Percentiles rank a stretch among this genome's conserved stretches.
Evolutionary conservation across 2,113 vertebrate genomes (phyloP).

Genomic region (Pangasianodon hypophthalmus): DNA sequence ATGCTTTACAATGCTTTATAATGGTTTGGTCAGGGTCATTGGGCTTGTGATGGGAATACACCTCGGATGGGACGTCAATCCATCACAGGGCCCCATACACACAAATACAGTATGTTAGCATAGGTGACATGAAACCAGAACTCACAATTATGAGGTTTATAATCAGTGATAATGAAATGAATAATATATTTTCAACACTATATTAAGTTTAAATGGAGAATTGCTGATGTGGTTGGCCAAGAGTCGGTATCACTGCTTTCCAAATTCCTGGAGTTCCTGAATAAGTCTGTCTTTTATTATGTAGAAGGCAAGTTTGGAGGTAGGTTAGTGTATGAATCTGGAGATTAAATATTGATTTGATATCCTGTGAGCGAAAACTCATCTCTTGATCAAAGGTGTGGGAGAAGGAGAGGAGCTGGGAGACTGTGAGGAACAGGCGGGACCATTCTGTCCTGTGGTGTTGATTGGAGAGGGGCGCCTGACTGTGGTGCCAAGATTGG

Average conservation of each 20-base stretch:
- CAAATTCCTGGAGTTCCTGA: not conserved
- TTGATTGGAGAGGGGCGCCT: conserved; percentile 72
- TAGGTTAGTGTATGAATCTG: not conserved
- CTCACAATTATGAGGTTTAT: not conserved
- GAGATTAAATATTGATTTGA: not conserved
- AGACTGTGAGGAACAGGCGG: conserved; percentile 51
- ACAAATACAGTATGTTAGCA: not conserved
- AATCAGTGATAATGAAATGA: not conserved
- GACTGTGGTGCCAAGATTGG: conserved; percentile 68
- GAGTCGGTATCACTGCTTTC: not conserved
- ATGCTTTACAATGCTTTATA: not conserved
- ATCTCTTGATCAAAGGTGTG: conserved; percentile 4
- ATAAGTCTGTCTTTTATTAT: not conserved
- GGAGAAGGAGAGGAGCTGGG: conserved; percentile 36
- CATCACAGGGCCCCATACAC: not conserved
- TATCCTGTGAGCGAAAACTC: not conserved
- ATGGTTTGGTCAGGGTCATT: not conserved
- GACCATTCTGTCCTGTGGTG: conserved; percentile 64
- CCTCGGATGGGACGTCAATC: not conserved
- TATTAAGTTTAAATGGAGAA: not conserved
- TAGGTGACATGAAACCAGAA: not conserved
- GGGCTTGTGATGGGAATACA: not conserved
- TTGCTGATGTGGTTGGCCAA: not conserved
- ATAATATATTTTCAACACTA: not conserved
- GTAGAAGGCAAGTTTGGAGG: not conserved